Base-by-base conservation (phyloP, 2,888 invertebrate species). In the Rhamphomyia laevipes region DNA sequence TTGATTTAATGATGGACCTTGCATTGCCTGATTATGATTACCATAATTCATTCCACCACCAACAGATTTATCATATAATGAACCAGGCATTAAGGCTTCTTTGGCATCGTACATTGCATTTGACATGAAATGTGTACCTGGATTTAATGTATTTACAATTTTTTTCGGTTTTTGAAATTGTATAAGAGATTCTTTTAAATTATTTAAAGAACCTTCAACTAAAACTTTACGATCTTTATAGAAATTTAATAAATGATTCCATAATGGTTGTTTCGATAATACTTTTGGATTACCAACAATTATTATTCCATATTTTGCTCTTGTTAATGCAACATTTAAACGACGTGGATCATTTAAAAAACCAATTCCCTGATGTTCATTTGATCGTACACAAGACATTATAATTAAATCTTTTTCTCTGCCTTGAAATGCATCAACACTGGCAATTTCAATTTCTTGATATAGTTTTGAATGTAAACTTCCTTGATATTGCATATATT, bases 281-380 rank as follows among this genome's bases (percentile, higher is more conserved):
- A 99, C 96, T 71, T 97, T 99, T 0, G 99, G 97, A 73, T 99
- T 99, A 47, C 99, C 99, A 47, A 99, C 94, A 54, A 99, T 92
- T 56, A 99, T 96, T 42, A 96, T 86, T 13, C 96, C 96, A 70
- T 90, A 97, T 70, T 93, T 95, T 7, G 99, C 95, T 50, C 99
- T 81, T 0, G 99, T 99, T 16, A 99, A 72, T 0, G 99, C 99
- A 1, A 99, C 99, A 73, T 99, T 99, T 46, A 99, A 75, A 47
- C 99, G 86, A 3, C 99, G 77, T 0, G 99, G 97, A 70, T 99
- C 99, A 65, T 95, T 96, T 37, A 99, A 75, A 68, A 99, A 99
- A 1, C 99, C 99, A 61, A 99, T 99, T 38, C 95, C 97, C 67
- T 97, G 96, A 63, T 96, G 92, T 64, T 97, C 97, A 66, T 99